A percentile compares a stretch with the other conserved stretches of the same genome.
These are phyloP conservation scores for Podilymbus podiceps DNA, from an alignment of 2,113 vertebrate genomes.

Conservation along the genomic window DNA sequence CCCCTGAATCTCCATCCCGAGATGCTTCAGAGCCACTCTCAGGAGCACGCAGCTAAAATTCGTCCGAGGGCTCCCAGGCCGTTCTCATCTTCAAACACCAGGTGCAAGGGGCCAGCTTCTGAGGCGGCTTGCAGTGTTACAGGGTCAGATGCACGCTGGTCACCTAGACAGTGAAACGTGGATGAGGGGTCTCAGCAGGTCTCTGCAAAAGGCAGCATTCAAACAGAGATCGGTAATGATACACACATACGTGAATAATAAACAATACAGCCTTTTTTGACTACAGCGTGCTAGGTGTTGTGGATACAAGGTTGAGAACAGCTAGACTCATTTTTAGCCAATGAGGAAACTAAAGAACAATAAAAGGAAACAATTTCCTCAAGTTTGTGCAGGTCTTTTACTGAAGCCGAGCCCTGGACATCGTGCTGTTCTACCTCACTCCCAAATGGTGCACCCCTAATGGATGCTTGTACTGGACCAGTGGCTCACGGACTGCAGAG, in stretches of 20 bases:
- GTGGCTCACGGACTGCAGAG: neutral
- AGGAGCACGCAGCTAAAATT: neutral
- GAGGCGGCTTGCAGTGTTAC: neutral
- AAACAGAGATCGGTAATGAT: neutral
- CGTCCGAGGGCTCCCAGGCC: neutral
- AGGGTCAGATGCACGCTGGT: neutral
- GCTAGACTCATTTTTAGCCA: neutral
- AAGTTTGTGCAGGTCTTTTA: neutral
- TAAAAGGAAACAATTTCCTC: neutral
- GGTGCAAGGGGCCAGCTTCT: neutral
- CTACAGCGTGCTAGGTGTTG: neutral
- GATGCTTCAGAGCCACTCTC: neutral
- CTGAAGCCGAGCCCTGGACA: neutral
- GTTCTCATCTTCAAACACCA: neutral
- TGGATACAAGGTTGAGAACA: neutral
- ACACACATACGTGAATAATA: fast-evolving
- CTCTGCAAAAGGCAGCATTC: neutral
- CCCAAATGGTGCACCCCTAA: neutral
- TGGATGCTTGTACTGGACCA: neutral
- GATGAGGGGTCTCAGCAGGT: neutral
- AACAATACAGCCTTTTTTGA: fast-evolving
- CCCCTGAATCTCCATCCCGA: neutral
- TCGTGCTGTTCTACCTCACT: neutral
- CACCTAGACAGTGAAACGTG: neutral
- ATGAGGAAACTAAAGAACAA: neutral